Evolutionary conservation across 2,888 invertebrate genomes (phyloP).

Genomic region (Colletes collaris): DNA sequence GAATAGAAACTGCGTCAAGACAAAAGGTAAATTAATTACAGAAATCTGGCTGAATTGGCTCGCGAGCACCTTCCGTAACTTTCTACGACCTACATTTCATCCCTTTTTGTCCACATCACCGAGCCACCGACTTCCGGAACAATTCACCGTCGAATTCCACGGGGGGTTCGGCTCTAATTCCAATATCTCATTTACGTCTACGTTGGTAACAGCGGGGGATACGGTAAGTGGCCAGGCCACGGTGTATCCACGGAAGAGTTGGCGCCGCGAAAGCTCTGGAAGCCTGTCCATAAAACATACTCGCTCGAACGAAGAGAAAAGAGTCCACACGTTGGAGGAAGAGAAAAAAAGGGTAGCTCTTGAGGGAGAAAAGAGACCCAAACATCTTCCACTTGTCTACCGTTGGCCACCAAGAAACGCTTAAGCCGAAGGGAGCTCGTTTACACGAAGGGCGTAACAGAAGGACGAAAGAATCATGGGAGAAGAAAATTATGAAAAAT

Average conservation of each 20-base stretch:
- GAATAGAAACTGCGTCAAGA: neutral
- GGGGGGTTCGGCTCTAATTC: slow-evolving; percentile 29
- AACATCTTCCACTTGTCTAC: slow-evolving; percentile 59
- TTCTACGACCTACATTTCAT: slow-evolving; percentile 61
- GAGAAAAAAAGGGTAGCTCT: slow-evolving; percentile 35
- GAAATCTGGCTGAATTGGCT: slow-evolving; percentile 29
- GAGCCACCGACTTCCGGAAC: slow-evolving; percentile 53
- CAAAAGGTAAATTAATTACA: slow-evolving; percentile 41
- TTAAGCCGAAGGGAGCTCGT: slow-evolving; percentile 50
- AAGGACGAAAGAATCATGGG: slow-evolving; percentile 33
- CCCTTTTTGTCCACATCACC: slow-evolving; percentile 34
- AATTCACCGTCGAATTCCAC: slow-evolving; percentile 46
- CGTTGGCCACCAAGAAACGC: slow-evolving; percentile 50
- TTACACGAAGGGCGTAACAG: slow-evolving; percentile 47
- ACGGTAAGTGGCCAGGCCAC: slow-evolving; percentile 15
- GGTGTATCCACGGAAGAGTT: slow-evolving; percentile 41
- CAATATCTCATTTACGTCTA: slow-evolving; percentile 52
- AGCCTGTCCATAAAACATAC: slow-evolving; percentile 74
- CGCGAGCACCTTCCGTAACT: slow-evolving; percentile 37
- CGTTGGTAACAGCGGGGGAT: slow-evolving; percentile 32
- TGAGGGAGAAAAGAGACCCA: slow-evolving; percentile 48
- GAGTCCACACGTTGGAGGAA: slow-evolving; percentile 9
- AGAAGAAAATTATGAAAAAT: slow-evolving; percentile 38
- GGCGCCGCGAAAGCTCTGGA: slow-evolving; percentile 66
- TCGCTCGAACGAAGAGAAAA: slow-evolving; percentile 30